These are phyloP conservation scores for Pantherophis guttatus DNA, from an alignment of 2,113 vertebrate species.

Conservation along the genomic window DNA sequence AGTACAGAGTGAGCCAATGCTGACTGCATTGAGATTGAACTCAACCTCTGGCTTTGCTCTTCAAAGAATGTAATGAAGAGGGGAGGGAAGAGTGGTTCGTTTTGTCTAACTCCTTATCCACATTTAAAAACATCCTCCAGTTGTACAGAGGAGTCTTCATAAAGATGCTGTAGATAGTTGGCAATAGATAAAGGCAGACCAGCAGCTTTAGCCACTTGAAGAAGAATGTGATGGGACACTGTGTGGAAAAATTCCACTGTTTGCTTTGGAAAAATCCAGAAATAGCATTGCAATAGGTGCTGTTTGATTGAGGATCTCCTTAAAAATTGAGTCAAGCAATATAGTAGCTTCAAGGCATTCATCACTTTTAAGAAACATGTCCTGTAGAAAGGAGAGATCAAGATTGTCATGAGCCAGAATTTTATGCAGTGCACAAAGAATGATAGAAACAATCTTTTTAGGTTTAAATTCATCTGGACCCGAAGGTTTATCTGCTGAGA, in stretches of 20 bases:
- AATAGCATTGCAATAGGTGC: background rate
- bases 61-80: background rate
- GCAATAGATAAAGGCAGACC: background rate
- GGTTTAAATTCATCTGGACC: background rate
- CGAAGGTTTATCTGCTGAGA: background rate
- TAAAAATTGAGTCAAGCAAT: background rate
- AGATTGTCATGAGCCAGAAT: background rate
- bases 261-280: background rate
- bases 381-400: background rate
- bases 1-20: background rate
- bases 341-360: background rate
- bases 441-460: background rate
- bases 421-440: background rate
- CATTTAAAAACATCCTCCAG: background rate
- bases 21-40: background rate
- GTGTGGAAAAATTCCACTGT: background rate
- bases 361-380: background rate
- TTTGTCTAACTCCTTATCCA: background rate
- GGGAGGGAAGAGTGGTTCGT: background rate
- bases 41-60: background rate
- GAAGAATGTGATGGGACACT: background rate
- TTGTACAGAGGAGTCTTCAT: background rate
- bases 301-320: background rate
- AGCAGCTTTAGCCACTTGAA: background rate
- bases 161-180: background rate